Evolutionary conservation across 2,888 invertebrate genomes (phyloP), one percentile per base, ranked within the genome.

Genomic region (Cinara cedri): DNA sequence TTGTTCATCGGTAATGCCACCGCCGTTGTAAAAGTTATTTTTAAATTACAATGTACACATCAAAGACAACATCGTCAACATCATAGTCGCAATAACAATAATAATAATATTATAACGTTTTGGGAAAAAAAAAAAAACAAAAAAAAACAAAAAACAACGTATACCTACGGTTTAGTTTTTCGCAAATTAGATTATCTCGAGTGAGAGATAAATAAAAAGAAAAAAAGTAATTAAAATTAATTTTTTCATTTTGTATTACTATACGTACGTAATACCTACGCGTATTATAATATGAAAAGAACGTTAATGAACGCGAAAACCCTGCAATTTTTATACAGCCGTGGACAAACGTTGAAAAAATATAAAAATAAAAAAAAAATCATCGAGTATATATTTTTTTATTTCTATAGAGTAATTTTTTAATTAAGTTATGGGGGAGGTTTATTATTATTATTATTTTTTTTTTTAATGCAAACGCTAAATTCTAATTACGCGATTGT

Each of bases 401-500:
- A 34, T 51, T 62, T 49, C 34, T 1, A 21, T 14, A 19, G 62
- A 72, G 49, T 34, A 34, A 34, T 34, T 21, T 65, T 74, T 75
- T 75, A 54, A 65, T 65, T 65, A n/a, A 63, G 24, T 63, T 21
- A 42, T 62, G 62, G 34, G 62, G 63, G 62, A n/a, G 34, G 34
- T 34, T 34, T n/a, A n/a, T n/a, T n/a, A n/a, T n/a, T n/a, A n/a
- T n/a, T n/a, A n/a, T n/a, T n/a, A n/a, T n/a, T n/a, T n/a, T n/a
- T n/a, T n/a, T n/a, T 34, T 54, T 16, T 16, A 34, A 51, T 13
- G 51, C 2, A 8, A 24, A 74, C 57, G 24, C 60, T 60, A 62
- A 62, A 54, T 75, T 75, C 21, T 75, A 75, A 75, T 75, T 75
- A 65, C 21, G 42, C 42, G 42, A 74, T 74, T 74, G 74, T 74